These are phyloP conservation scores for Stenolophus ochropezus DNA, from an alignment of 2,888 invertebrate genomes.

Conservation along the genomic window DNA sequence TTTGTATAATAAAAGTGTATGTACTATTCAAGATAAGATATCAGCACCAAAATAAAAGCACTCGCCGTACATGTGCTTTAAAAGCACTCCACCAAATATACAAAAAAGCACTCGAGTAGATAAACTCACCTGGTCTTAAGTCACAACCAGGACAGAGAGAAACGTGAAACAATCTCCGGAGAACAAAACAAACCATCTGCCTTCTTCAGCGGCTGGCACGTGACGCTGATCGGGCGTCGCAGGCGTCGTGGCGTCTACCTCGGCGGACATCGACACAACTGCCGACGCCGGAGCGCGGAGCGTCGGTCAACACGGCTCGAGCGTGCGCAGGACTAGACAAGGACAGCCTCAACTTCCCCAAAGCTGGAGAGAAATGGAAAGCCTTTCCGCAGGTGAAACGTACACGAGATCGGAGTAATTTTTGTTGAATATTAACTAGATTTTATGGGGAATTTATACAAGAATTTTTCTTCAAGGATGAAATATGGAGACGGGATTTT, in stretches of 20 bases:
- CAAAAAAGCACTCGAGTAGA: background rate
- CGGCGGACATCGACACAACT: conserved; percentile 20
- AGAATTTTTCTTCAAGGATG: conserved; percentile 6
- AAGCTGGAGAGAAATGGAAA: background rate
- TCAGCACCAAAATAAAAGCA: background rate
- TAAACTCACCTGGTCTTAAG: conserved; percentile 19
- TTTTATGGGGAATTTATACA: conserved; percentile 34
- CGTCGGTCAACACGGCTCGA: background rate
- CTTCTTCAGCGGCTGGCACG: conserved; percentile 12
- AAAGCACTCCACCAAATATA: background rate
- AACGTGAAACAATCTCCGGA: background rate
- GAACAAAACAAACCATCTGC: conserved; percentile 23
- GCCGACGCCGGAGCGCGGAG: background rate
- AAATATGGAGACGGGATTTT: conserved; percentile 14
- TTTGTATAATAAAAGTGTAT: background rate
- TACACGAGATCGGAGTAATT: conserved; percentile 12
- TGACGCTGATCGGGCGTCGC: background rate
- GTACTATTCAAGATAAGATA: background rate
- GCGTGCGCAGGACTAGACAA: conserved; percentile 8
- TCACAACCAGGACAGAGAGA: background rate
- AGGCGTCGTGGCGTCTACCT: conserved; percentile 8
- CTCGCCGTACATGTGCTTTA: background rate
- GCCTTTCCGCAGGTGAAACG: conserved; percentile 19
- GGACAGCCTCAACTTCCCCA: background rate
- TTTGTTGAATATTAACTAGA: conserved; percentile 37